These are phyloP conservation scores for Pseudopipra pipra DNA, from an alignment of 2,113 vertebrate genomes.

Conservation along the genomic window DNA sequence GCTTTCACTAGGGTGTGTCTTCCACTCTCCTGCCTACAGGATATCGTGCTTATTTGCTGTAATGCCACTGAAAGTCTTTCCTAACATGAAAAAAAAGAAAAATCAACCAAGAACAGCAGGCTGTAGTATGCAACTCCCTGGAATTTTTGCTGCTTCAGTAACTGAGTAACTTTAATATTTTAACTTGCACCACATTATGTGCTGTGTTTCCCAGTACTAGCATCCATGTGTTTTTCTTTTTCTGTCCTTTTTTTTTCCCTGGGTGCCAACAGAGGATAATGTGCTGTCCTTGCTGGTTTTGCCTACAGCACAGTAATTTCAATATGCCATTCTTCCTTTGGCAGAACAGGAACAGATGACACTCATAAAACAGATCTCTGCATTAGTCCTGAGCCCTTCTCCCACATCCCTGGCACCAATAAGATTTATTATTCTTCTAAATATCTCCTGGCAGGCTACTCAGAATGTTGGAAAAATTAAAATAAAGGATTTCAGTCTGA, in stretches of 20 bases:
- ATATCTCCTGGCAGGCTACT: conserved; percentile 38
- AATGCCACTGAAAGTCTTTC: neutral
- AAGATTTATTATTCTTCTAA: conserved; percentile 42
- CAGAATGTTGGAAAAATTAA: conserved; percentile 9
- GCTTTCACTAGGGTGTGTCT: neutral
- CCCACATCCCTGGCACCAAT: neutral
- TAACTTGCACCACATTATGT: neutral
- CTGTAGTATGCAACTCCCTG: neutral
- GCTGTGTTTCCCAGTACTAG: neutral
- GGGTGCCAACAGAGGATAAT: neutral
- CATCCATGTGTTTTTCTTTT: neutral
- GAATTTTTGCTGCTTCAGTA: neutral
- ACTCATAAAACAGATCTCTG: conserved; percentile 42
- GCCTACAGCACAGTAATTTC: conserved; percentile 59
- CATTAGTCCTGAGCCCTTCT: conserved; percentile 42
- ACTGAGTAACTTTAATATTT: neutral
- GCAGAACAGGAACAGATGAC: conserved; percentile 48
- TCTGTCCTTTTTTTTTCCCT: neutral
- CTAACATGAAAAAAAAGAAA: neutral
- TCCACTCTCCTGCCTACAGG: neutral
- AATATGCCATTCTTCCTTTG: conserved; percentile 52
- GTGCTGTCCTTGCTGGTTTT: conserved; percentile 42
- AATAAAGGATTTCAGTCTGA: neutral
- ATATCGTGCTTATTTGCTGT: neutral
- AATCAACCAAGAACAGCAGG: neutral